These are phyloP conservation scores for Alethe diademata DNA, from an alignment of 2,113 vertebrate genomes.

Conservation along the genomic window DNA sequence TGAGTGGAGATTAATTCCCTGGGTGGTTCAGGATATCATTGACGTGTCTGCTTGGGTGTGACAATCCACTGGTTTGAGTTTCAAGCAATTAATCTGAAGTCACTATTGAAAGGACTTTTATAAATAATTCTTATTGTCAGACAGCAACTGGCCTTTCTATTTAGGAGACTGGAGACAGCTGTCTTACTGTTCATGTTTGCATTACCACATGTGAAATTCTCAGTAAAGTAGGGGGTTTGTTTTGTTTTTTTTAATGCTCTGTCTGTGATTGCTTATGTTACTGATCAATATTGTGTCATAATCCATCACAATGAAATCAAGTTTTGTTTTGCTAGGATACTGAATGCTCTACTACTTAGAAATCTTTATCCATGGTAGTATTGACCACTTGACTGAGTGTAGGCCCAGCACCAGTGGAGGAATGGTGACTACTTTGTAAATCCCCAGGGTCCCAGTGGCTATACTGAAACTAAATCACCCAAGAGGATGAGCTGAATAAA, in stretches of 20 bases:
- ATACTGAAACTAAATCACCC: neutral
- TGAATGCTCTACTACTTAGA: neutral
- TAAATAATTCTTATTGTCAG: neutral
- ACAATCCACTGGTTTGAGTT: neutral
- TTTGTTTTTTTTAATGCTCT: neutral
- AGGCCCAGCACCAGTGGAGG: neutral
- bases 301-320: neutral
- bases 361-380: neutral
- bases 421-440: neutral
- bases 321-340: neutral
- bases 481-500: neutral
- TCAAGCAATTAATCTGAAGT: neutral
- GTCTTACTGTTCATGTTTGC: neutral
- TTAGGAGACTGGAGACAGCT: neutral
- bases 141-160: neutral
- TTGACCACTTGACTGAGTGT: neutral
- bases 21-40: neutral
- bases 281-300: neutral
- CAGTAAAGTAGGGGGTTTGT: neutral
- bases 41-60: neutral
- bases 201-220: neutral
- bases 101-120: neutral
- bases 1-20: neutral
- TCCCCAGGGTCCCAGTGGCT: neutral
- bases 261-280: neutral